A percentile compares a stretch with the other conserved stretches of the same genome.
phyloP scores from a whole-genome alignment of 2,113 vertebrate genomes.

The Raja brachyura region DNA sequence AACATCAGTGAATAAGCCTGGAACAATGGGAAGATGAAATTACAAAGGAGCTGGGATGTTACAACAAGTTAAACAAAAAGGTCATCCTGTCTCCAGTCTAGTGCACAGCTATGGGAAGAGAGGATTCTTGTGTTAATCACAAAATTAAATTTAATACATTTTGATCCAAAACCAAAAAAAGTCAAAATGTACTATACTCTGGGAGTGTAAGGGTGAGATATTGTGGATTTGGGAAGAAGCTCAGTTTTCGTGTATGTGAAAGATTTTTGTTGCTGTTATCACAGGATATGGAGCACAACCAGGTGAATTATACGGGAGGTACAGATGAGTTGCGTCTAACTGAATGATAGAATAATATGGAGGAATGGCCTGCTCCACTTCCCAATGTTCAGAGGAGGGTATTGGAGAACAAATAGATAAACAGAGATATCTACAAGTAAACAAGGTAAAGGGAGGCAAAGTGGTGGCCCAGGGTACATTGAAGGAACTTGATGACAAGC shows the following conservation, averaged over 20 bases:
- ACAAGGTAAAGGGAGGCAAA: neutral
- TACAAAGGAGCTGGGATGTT: neutral
- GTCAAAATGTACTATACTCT: neutral
- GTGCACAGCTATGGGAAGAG: neutral
- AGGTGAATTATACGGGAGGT: neutral
- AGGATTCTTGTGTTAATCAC: neutral
- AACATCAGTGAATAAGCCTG: conserved; percentile 81
- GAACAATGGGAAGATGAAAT: conserved; percentile 36
- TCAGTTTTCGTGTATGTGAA: neutral
- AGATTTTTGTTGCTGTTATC: neutral
- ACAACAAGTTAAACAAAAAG: neutral
- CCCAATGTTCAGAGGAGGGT: no score
- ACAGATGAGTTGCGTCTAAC: no score
- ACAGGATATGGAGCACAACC: neutral
- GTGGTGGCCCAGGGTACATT: neutral
- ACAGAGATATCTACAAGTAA: neutral
- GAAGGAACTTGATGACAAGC: neutral
- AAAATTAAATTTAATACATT: neutral
- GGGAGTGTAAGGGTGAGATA: neutral
- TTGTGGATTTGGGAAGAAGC: neutral
- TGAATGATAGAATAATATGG: no score
- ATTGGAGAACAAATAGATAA: no score
- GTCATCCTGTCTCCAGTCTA: neutral
- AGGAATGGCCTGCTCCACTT: no score
- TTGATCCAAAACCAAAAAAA: neutral